Evolutionary conservation across 2,113 vertebrate genomes (phyloP).

Genomic region (Pipa parva): DNA sequence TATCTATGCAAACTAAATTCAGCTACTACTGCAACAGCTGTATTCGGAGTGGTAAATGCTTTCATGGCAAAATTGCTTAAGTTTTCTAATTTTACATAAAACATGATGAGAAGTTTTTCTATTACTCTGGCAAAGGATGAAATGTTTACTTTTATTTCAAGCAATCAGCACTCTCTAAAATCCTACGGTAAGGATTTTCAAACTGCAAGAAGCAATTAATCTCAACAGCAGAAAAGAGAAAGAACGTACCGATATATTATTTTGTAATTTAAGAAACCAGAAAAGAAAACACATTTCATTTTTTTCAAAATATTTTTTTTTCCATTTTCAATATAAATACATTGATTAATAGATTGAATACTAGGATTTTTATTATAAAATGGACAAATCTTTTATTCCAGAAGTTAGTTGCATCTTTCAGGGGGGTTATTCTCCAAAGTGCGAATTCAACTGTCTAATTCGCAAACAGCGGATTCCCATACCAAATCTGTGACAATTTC

Average conservation of each 20-base stretch:
- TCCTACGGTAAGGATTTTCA: conserved; percentile 34
- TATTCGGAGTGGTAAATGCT: conserved; percentile 13
- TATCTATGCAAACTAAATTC: conserved; percentile 28
- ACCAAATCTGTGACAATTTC: no score
- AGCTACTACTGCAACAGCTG: conserved; percentile 27
- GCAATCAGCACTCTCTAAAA: conserved; percentile 37
- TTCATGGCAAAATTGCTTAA: conserved; percentile 32
- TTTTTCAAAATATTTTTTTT: background rate
- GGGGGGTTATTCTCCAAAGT: no score
- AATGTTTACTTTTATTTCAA: conserved; percentile 34
- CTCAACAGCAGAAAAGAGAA: conserved; percentile 25
- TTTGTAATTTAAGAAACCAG: background rate
- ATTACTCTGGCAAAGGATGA: conserved; percentile 28
- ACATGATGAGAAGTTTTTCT: conserved; percentile 33
- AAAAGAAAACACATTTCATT: background rate
- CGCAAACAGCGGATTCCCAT: no score
- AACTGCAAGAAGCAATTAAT: conserved; percentile 36
- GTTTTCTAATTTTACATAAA: conserved; percentile 36
- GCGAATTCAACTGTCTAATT: no score
- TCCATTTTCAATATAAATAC: background rate
- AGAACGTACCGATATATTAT: conserved; percentile 3
- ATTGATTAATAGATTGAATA: no score
- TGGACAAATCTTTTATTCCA: no score
- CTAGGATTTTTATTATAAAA: no score
- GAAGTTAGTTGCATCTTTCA: no score